Evolutionary conservation across 2,113 vertebrate species (phyloP).

Genomic region (Heterotis niloticus): DNA sequence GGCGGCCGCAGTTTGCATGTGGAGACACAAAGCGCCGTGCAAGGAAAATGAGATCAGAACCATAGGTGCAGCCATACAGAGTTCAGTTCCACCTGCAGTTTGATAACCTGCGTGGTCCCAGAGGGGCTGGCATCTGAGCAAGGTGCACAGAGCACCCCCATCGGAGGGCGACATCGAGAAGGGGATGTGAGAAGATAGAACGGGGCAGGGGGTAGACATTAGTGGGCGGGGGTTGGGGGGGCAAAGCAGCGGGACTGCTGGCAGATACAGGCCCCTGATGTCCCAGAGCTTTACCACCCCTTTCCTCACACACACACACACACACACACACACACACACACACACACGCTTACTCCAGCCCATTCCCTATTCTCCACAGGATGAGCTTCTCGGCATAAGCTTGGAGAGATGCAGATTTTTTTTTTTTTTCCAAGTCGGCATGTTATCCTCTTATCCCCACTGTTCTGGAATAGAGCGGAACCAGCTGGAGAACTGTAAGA

Average conservation of each 20-base stretch:
- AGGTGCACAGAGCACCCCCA: background rate
- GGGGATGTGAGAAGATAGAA: background rate
- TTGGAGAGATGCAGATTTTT: slow-evolving; percentile 62
- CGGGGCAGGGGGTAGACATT: background rate
- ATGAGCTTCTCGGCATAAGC: slow-evolving; percentile 67
- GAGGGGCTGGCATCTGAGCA: background rate
- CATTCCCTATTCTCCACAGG: slow-evolving; percentile 58
- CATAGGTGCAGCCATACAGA: background rate
- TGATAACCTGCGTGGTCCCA: background rate
- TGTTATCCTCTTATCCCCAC: slow-evolving; percentile 99
- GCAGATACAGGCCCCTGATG: slow-evolving; percentile 30
- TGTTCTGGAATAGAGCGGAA: slow-evolving; percentile 97
- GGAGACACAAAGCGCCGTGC: background rate
- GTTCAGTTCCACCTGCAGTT: background rate
- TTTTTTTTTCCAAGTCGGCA: slow-evolving; percentile 76
- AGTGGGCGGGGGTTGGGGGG: background rate
- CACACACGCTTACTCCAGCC: background rate
- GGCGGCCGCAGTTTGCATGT: too few species aligned
- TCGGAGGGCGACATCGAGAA: background rate
- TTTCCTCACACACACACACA: too few species aligned
- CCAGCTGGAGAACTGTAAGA: slow-evolving; percentile 99
- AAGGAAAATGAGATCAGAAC: background rate
- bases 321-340: background rate
- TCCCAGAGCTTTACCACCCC: background rate
- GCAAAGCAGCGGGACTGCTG: slow-evolving; percentile 1